phyloP scores from a whole-genome alignment of 2,113 vertebrate genomes.

The Mormyrus iriodes region DNA sequence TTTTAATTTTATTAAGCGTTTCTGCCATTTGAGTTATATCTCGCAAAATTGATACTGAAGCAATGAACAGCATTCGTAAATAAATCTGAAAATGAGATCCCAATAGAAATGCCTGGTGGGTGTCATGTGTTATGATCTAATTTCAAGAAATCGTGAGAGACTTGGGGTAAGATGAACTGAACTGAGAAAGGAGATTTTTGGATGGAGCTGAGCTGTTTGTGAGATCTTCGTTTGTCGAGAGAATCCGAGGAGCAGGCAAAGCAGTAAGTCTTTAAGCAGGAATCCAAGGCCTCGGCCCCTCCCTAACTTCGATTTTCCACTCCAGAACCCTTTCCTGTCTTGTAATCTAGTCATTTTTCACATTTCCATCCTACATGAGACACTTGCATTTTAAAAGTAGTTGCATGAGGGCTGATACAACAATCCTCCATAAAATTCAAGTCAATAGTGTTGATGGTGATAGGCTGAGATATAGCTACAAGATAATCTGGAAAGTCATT shows the following conservation, averaged over 20 bases:
- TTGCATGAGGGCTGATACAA: neutral
- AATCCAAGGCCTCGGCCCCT: neutral
- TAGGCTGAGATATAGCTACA: neutral
- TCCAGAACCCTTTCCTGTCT: neutral
- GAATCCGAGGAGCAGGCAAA: neutral
- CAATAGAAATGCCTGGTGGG: neutral
- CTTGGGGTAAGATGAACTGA: neutral
- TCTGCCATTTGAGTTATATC: neutral
- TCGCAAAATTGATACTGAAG: neutral
- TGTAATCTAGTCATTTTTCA: neutral
- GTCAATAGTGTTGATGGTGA: neutral
- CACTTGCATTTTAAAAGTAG: neutral
- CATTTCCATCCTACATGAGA: neutral
- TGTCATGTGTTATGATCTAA: neutral
- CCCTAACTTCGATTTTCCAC: neutral
- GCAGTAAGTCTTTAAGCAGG: neutral
- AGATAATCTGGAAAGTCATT: slow-evolving; percentile 21
- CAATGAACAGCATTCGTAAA: neutral
- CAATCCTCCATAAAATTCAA: neutral
- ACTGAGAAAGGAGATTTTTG: neutral
- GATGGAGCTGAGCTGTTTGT: neutral
- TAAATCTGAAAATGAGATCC: neutral
- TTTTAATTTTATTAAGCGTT: neutral
- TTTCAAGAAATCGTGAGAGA: neutral
- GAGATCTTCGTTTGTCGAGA: neutral